phyloP scores from a whole-genome alignment of 2,797 vertebrate species.

The Siniperca scherzeri region DNA sequence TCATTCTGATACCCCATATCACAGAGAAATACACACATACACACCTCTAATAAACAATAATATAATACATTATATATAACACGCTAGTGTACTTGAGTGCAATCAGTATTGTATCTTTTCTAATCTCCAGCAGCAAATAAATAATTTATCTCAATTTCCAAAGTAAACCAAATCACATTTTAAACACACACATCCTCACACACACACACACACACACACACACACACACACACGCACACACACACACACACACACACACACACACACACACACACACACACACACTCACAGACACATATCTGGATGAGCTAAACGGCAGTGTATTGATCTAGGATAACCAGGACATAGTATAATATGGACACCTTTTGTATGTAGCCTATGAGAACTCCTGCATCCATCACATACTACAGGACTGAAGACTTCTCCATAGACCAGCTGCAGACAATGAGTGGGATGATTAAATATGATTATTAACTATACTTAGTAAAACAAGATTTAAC shows the following conservation, averaged over 20 bases:
- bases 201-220: conserved; percentile 1
- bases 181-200: conserved; percentile 9
- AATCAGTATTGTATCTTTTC: conserved; percentile 29
- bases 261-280: conserved; percentile 22
- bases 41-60: conserved; percentile 2
- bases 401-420: background rate
- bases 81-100: conserved; percentile 24
- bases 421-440: background rate
- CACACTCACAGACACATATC: conserved; percentile 3
- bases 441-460: background rate
- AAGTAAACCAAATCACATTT: background rate
- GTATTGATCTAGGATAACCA: conserved; percentile 15
- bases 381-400: background rate
- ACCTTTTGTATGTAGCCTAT: background rate
- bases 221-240: conserved; percentile 5
- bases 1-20: background rate
- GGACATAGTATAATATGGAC: background rate
- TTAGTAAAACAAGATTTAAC: background rate
- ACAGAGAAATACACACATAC: background rate
- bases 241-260: conserved; percentile 14
- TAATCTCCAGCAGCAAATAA: conserved; percentile 21
- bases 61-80: conserved; percentile 12
- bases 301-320: conserved; percentile 13
- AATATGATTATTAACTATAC: background rate
- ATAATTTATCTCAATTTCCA: background rate